These are phyloP conservation scores for Schizaphis graminum DNA, from an alignment of 2,888 invertebrate species.

Conservation along the genomic window DNA sequence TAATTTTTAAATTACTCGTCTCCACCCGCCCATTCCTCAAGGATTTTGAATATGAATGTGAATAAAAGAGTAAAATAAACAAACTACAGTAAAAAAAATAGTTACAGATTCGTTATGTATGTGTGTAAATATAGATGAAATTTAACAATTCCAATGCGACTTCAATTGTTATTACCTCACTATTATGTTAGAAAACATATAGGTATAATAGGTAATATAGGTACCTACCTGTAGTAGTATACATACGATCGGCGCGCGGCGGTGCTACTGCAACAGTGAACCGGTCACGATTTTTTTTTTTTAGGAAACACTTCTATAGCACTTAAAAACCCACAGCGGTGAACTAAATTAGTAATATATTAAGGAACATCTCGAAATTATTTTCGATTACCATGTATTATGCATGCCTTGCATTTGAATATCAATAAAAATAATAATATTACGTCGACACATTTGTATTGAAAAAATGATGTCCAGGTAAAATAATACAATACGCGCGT, in stretches of 20 bases:
- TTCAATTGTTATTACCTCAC: constrained; percentile 42
- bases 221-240: background rate
- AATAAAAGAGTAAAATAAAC: constrained; percentile 40
- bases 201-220: background rate
- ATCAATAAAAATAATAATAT: constrained; percentile 41
- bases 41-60: constrained; percentile 44
- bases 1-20: constrained; percentile 52
- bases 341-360: constrained; percentile 48
- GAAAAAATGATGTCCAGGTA: background rate
- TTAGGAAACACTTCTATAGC: constrained; percentile 38
- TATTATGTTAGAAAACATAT: background rate
- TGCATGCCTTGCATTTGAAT: background rate
- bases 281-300: constrained; percentile 58
- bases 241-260: background rate
- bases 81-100: constrained; percentile 34
- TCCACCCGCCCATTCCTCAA: constrained; percentile 43
- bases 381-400: constrained; percentile 38
- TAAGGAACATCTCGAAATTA: background rate
- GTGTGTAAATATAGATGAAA: constrained; percentile 19
- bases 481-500: background rate
- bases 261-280: background rate
- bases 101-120: background rate
- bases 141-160: constrained; percentile 4
- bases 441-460: constrained; percentile 19
- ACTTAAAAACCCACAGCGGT: constrained; percentile 44